These are phyloP conservation scores for Arenaria interpres DNA, from an alignment of 2,113 vertebrate species.

Conservation along the genomic window DNA sequence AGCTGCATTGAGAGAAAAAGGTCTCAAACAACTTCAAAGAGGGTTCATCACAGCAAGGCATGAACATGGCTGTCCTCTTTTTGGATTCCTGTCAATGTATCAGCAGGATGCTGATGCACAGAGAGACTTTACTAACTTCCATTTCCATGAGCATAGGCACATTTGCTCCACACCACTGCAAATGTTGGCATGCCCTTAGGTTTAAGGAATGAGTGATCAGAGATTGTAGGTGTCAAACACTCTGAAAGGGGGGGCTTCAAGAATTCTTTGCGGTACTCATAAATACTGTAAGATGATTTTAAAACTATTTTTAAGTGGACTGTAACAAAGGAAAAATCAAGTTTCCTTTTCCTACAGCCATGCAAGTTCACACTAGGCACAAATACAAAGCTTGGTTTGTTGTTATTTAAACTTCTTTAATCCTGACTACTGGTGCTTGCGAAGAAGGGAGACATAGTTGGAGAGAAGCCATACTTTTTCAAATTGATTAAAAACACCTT, in stretches of 20 bases:
- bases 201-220: background rate
- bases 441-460: constrained; percentile 33
- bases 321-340: background rate
- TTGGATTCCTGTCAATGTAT: background rate
- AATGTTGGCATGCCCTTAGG: background rate
- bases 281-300: background rate
- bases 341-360: background rate
- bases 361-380: background rate
- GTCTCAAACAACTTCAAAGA: background rate
- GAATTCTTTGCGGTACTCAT: background rate
- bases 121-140: background rate
- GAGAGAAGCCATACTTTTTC: constrained; percentile 38
- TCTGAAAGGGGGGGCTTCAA: background rate
- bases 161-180: background rate
- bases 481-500: constrained; percentile 58
- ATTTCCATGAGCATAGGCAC: background rate
- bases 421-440: constrained; percentile 40
- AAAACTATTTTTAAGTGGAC: background rate
- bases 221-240: background rate
- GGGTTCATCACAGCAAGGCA: background rate
- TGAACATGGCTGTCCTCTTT: background rate
- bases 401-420: constrained; percentile 48
- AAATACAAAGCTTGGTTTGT: constrained; percentile 31
- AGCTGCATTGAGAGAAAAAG: background rate
- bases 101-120: background rate